Evolutionary conservation across 2,797 vertebrate species (phyloP), one percentile per base, ranked within the genome.

Genomic region (Lophotriccus pileatus): DNA sequence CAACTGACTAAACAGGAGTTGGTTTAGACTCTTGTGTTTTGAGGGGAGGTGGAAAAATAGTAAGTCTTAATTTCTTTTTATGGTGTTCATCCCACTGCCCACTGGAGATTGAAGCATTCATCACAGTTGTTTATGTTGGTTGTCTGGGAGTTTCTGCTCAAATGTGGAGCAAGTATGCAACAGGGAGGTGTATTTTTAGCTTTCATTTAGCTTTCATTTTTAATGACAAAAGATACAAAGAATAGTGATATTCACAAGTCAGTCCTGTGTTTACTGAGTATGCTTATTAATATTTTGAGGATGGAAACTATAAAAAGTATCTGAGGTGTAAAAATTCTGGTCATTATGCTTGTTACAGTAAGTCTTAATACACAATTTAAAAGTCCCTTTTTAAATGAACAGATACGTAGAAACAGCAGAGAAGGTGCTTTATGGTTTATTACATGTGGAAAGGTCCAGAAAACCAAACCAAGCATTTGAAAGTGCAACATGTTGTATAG

Each of bases 41-140:
- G 84, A 84, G 66, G 47, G 52, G 64, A 92, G 82, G 34, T 84
- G 82, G 80, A 88, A 92, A 96, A 96, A 93, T 81, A 89, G 80
- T 90, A 92, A 78, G 84, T 74, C 87, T 88, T 91, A 90, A 52
- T 95, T 93, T 93, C 89, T 94, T 93, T 95, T 93, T 92, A 86
- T 90, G 91, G 63, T 79, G 69, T 73, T 92, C 82, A 62, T 91
- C 89, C 86, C 58, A 53, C 82, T 93, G 92, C 73, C 56, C 44
- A 12, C 52, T 93, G 89, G 91, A 92, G 75, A 88, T 79, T 63
- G 92, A 92, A 90, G 59, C 83, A 76, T 91, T 95, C 84, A 81
- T 87, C 85, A 59, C 55, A 52, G 87, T 92, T 95, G 89, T 94
- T 95, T 92, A 52, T 92, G 85, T 76, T 93, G 82, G 89, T 95